phyloP scores from a whole-genome alignment of 2,113 vertebrate species.

The Zosterops lateralis region DNA sequence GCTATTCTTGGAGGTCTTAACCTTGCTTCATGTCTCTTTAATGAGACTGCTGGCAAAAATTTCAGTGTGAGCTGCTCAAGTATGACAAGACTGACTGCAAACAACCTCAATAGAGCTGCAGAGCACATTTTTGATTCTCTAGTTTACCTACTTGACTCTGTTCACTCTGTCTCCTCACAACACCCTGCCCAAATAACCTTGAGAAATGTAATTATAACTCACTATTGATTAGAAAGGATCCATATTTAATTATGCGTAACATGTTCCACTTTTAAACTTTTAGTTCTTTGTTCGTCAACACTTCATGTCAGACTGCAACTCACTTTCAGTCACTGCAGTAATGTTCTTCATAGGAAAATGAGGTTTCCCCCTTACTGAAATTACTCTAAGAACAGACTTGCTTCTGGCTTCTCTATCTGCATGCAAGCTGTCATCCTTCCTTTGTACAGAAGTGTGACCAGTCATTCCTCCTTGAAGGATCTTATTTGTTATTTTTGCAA shows the following conservation, averaged over 20 bases:
- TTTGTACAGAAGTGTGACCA: background rate
- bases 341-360: constrained; percentile 33
- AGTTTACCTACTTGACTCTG: background rate
- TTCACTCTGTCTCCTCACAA: constrained; percentile 24
- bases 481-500: background rate
- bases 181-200: constrained; percentile 64
- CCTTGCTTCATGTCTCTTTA: constrained; percentile 6
- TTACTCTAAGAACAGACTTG: background rate
- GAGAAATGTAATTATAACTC: constrained; percentile 62
- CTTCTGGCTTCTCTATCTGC: background rate
- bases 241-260: constrained; percentile 69
- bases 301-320: background rate
- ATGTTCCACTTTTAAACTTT: constrained; percentile 55
- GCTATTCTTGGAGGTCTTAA: constrained; percentile 4
- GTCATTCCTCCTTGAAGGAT: background rate
- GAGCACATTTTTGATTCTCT: background rate
- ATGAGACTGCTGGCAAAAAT: constrained; percentile 23
- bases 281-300: constrained; percentile 23
- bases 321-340: background rate
- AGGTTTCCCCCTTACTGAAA: background rate
- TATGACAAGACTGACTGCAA: constrained; percentile 2
- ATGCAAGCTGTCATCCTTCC: background rate
- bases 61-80: background rate
- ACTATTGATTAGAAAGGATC: constrained; percentile 67
- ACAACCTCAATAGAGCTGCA: background rate